Evolutionary conservation across 2,113 vertebrate species (phyloP), one percentile per base, ranked within the genome.

Genomic region (Astur gentilis): DNA sequence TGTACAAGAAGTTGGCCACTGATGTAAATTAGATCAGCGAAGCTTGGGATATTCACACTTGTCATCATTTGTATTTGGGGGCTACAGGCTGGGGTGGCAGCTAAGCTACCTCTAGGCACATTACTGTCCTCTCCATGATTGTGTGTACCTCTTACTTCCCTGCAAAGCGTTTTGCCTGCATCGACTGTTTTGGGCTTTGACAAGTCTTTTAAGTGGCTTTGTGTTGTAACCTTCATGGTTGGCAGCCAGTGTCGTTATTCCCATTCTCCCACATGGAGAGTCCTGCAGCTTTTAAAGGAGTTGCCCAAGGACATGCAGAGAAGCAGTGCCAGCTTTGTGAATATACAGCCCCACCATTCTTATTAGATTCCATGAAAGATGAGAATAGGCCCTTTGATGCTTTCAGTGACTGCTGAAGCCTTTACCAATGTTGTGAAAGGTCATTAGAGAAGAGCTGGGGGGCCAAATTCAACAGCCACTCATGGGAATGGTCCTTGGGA

Each of bases 341-440:
- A 83, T 95, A 89, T 79, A 29, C 52, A 95, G 92, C 92, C 65
- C 89, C 94, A 97, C 89, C 92, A 94, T 95, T 95, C 96, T 94
- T 91, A 81, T 91, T 97, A 95, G 89, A 91, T 91, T 92, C 83
- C 89, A 76, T 92, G 89, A 89, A 95, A 95, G 95, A 96, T 91
- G 91, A 94, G 90, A 95, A 91, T 78, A 93, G 83, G 31, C 25
- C n/a, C 57, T 97, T 96, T 96, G 95, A 96, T 95, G 89, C 54
- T 91, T 94, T 96, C 77, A 89, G 89, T 89, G 87, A 87, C 52
- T 82, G 80, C 55, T 96, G 89, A 95, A 92, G 80, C 83, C 69
- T 96, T 97, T 92, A 89, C 69, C 91, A 87, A 65, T 57, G 69
- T 95, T 97, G 57, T 91, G 91, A 95, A 95, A 92, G 73, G 90